A percentile compares a stretch with the other conserved stretches of the same genome.
phyloP scores from a whole-genome alignment of 2,888 invertebrate species.

The Seladonia tumulorum region DNA sequence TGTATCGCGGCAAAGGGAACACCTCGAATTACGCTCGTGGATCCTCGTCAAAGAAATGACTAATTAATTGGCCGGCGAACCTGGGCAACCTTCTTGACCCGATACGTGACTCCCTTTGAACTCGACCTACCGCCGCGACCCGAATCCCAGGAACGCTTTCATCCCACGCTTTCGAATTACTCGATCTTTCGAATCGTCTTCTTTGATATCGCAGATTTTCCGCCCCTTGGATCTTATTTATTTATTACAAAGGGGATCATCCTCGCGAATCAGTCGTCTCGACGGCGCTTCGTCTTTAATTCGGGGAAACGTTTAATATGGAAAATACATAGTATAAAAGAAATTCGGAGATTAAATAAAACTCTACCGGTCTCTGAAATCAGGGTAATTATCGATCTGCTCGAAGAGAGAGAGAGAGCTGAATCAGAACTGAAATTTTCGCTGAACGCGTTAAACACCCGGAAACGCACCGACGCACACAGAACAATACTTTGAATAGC shows the following conservation, averaged over 20 bases:
- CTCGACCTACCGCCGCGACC: constrained; percentile 25
- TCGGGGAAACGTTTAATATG: not conserved
- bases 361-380: not conserved
- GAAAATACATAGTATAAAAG: too few species aligned
- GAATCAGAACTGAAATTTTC: not conserved
- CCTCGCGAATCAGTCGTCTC: not conserved
- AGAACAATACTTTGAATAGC: not conserved
- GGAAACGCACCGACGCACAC: not conserved
- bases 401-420: not conserved
- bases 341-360: too few species aligned
- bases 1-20: constrained; percentile 51
- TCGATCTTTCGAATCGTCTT: constrained; percentile 6
- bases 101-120: constrained; percentile 39
- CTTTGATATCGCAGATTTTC: not conserved
- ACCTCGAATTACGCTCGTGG: constrained; percentile 32
- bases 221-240: not conserved
- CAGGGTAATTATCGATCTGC: not conserved
- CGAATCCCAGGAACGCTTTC: constrained; percentile 18
- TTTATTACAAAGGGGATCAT: not conserved
- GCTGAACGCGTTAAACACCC: not conserved
- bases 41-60: constrained; percentile 49
- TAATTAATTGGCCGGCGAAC: constrained; percentile 63
- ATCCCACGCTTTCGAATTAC: not conserved
- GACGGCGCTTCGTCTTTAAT: not conserved
- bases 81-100: constrained; percentile 41